A percentile compares a stretch with the other conserved stretches of the same genome.
These are phyloP conservation scores for Drosophila pegasa DNA, from an alignment of 2,888 invertebrate species.

Conservation along the genomic window DNA sequence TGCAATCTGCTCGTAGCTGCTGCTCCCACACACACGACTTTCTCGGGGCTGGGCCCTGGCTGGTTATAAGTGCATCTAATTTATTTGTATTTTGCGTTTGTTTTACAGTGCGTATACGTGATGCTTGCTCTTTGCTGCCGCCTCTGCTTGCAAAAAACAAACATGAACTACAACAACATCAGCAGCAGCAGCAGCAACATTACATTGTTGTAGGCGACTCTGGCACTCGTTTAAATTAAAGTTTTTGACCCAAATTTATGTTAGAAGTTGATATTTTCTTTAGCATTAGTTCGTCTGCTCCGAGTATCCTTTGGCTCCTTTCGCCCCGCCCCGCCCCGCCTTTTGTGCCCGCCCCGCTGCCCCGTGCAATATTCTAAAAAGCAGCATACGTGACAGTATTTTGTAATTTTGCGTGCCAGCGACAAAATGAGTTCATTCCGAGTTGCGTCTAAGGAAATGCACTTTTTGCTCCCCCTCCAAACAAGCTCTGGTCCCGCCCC, in stretches of 20 bases:
- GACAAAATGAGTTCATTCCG: conserved; percentile 71
- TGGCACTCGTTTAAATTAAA: conserved; percentile 78
- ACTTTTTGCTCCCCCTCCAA: conserved; percentile 29
- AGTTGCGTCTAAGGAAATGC: conserved; percentile 57
- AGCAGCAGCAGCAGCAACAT: conserved; percentile 34
- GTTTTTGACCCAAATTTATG: conserved; percentile 80
- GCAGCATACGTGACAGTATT: conserved; percentile 80
- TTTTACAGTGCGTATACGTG: conserved; percentile 73
- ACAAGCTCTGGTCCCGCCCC: not conserved
- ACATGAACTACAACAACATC: conserved; percentile 37
- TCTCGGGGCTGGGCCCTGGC: conserved; percentile 5
- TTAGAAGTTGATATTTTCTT: conserved; percentile 77
- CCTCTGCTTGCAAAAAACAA: conserved; percentile 29
- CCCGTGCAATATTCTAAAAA: conserved; percentile 74
- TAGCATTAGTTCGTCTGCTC: conserved; percentile 38
- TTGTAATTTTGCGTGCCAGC: conserved; percentile 63
- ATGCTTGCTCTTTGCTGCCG: conserved; percentile 42
- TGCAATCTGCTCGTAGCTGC: conserved; percentile 21
- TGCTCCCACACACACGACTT: conserved; percentile 1
- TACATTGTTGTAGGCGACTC: conserved; percentile 59
- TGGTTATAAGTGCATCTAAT: conserved; percentile 77
- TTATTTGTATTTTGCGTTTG: conserved; percentile 80
- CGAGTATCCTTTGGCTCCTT: conserved; percentile 1
- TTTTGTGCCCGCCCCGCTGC: conserved; percentile 17
- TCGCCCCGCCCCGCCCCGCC: conserved; percentile 1